Evolutionary conservation across 2,797 vertebrate genomes (phyloP), one percentile per base, ranked within the genome.

Genomic region (Anisognathus igniventris): DNA sequence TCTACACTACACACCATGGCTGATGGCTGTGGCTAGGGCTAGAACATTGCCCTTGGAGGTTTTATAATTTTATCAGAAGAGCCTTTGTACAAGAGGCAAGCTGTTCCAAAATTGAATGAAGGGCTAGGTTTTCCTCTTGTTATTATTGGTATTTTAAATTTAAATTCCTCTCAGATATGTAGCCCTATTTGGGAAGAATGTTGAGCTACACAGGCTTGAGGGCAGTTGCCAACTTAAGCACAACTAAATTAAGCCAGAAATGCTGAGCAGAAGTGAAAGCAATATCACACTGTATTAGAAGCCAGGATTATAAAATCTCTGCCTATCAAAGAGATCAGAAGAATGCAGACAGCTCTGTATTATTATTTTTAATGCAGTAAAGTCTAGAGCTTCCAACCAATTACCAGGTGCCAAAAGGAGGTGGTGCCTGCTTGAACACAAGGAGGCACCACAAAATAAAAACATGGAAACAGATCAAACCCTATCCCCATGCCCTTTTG

Each of bases 171-270:
- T 80, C 35, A 31, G 50, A 82, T 57, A 62, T 5, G 7, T 39
- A 86, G 67, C 56, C 60, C 50, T 88, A 14, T 91, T 91, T 91
- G 54, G 65, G 65, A 86, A 83, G 85, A 90, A 79, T 27, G 42
- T 62, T 85, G 73, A 87, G 86, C 48, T 92, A 86, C 6, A 14
- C 66, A 94, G 71, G 78, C 82, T 93, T 6, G 13, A 86, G 76
- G 88, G 91, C 90, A 96, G 86, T 76, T 95, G 88, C 62, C 88
- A 91, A 81, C 84, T 93, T 77, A 93, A 92, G 95, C 82, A 92
- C 72, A 93, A 95, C 81, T 83, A 89, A 94, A 92, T 91, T 81
- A 78, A 92, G 66, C 47, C 75, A 92, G 88, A 86, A 93, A 91
- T 68, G 82, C 89, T 1, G 6, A 92, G 84, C 30, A 62, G 51